These are phyloP conservation scores for Apeltes quadracus DNA, from an alignment of 2,113 vertebrate genomes.

Conservation along the genomic window DNA sequence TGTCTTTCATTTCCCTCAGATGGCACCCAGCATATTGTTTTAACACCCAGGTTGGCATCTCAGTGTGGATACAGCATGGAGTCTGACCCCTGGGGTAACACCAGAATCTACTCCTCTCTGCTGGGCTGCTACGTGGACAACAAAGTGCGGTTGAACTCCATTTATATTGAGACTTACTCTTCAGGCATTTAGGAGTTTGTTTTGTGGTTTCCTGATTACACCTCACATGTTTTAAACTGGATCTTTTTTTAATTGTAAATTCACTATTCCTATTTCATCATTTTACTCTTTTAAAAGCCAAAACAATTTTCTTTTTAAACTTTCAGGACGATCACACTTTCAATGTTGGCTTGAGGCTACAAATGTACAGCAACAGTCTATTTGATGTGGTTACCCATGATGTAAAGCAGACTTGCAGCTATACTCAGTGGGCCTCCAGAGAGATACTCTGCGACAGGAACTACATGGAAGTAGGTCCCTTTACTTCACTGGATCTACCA, in stretches of 20 bases:
- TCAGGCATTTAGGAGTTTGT: too few relatives aligned
- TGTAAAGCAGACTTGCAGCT: conserved; percentile 67
- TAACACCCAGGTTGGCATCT: conserved; percentile 72
- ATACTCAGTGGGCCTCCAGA: conserved; percentile 70
- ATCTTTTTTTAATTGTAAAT: background rate
- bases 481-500: fast-evolving
- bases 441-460: conserved; percentile 80
- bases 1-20: conserved; percentile 45
- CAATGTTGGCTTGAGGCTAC: conserved; percentile 61
- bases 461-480: conserved; percentile 79
- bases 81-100: conserved; percentile 81
- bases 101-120: conserved; percentile 75
- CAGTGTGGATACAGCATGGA: conserved; percentile 81
- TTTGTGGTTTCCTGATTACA: too few relatives aligned
- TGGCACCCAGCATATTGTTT: conserved; percentile 53
- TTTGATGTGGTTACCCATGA: conserved; percentile 52
- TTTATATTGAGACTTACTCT: background rate
- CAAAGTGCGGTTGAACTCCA: conserved; percentile 48
- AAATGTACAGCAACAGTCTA: conserved; percentile 40
- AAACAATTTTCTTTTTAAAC: background rate
- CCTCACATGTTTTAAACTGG: too few relatives aligned
- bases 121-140: conserved; percentile 76
- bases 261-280: too few relatives aligned
- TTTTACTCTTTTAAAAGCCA: too few relatives aligned
- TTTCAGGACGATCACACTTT: conserved; percentile 62